Evolutionary conservation across 2,113 vertebrate species (phyloP), one percentile per base, ranked within the genome.

Genomic region (Noctilio leporinus): DNA sequence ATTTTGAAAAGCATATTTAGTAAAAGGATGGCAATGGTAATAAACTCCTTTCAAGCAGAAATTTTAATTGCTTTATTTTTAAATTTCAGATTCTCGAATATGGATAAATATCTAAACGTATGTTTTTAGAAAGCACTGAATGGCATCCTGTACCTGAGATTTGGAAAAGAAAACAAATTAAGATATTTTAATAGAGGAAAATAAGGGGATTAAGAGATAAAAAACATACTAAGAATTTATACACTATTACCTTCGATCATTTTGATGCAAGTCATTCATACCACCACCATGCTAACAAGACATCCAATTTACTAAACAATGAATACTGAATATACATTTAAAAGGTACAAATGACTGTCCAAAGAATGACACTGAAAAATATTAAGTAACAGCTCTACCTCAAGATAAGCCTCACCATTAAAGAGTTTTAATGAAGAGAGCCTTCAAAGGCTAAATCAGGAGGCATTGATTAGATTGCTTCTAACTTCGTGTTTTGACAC

Each of bases 401-500:
- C 98, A 97, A 98, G 98, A 98, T 98, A 98, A 98, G 98, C 98
- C 97, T 98, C 97, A 97, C 98, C 98, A 99, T 98, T 98, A 98
- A 98, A 98, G 98, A 98, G 98, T 98, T 98, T 98, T 98, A 99
- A 99, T 98, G 98, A 98, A 98, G 98, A 98, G 97, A 98, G 98
- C 98, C 99, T 99, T 99, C 99, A 99, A 98, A 98, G 98, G 98
- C 98, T 98, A 99, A 99, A 99, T 99, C 99, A 99, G 99, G 98
- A 99, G 98, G 98, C 98, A 99, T 98, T 99, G 99, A 99, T 99
- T 99, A 99, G 99, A 99, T 99, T 99, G 99, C 98, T 97, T 98
- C 98, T 98, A 98, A 99, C 98, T 98, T 98, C 98, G 98, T 99
- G 98, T 99, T 98, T 99, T 99, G 98, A 98, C 98, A 98, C 98